Evolutionary conservation across 92 coral and sea anemone genomes (phyloP), one percentile per base, ranked within the genome.

Genomic region (Parazoanthus atlanticus): DNA sequence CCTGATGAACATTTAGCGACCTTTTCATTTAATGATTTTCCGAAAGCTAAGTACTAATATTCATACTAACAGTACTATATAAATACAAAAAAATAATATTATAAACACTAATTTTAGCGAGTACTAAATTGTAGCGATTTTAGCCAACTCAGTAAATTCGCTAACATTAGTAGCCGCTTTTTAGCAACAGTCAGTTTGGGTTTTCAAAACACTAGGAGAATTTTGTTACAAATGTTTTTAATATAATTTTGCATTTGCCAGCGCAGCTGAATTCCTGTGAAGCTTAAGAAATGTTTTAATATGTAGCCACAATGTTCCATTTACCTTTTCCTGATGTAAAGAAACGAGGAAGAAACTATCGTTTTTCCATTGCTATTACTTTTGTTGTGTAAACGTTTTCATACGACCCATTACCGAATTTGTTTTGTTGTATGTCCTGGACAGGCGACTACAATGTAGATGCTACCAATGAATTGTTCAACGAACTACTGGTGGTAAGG

Each of bases 401-500:
- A 66, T 32, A 15, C 34, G 13, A 11, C 33, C 17, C 21, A 19
- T 3, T n/a, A 36, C 17, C 3, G 11, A 34, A 29, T 21, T 47
- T 79, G 81, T 30, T 69, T 70, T 33, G 34, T 90, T 54, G 19
- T 70, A 6, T 71, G 7, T 26, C 12, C 70, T 82, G 46, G 23
- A 23, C 29, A 97, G 99, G 93, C 38, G 88, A 88, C 30, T 93
- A 92, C 70, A 81, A 71, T 85, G 86, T 94, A 58, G 98, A 97
- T 86, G 92, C 96, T 46, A 91, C 97, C 13, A 93, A 95, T 49
- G 98, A 95, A 83, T 80, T 95, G 78, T 97, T 94, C 28, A 91
- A 93, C 33, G 93, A 93, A 73, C 88, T 97, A 4, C 78, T 95
- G 13, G 88, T 75, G 91, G 98, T 95, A 81, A 90, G 88, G n/a